Conservation (phyloP, 1,140 invertebrate genomes). For the Ceratina australensis region DNA sequence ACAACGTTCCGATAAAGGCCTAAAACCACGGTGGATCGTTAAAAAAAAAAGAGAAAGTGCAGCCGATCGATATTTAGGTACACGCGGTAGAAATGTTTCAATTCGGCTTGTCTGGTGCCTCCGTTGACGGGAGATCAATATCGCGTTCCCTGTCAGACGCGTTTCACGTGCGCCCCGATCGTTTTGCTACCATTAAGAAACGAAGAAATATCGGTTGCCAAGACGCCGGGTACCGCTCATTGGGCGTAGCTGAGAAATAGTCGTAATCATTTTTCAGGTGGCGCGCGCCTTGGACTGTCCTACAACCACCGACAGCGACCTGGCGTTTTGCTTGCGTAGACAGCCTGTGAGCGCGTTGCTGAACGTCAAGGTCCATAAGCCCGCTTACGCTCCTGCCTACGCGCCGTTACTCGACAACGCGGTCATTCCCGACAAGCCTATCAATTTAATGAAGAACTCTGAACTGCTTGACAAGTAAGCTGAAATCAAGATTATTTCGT, state of each 20-base stretch:
- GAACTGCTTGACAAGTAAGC: slow-evolving; percentile 86
- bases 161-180: too few species aligned
- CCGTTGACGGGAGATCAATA: slow-evolving; percentile 13
- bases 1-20: too few species aligned
- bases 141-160: background rate
- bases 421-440: slow-evolving; percentile 89
- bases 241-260: slow-evolving; percentile 37
- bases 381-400: slow-evolving; percentile 75
- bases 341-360: slow-evolving; percentile 71
- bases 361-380: slow-evolving; percentile 74
- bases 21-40: background rate
- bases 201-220: slow-evolving; percentile 45
- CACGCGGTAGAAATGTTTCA: background rate
- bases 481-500: too few species aligned
- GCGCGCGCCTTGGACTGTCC: slow-evolving; percentile 90
- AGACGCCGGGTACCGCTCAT: slow-evolving; percentile 39
- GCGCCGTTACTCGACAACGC: slow-evolving; percentile 91
- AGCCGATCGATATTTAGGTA: background rate
- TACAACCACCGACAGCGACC: slow-evolving; percentile 79
- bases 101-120: background rate
- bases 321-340: slow-evolving; percentile 84
- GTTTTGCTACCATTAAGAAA: slow-evolving; percentile 30
- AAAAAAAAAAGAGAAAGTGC: slow-evolving; percentile 8
- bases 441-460: slow-evolving; percentile 86
- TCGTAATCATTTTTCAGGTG: slow-evolving; percentile 78